Base-by-base conservation (phyloP, 1,140 invertebrate species). In the Bombus huntii region DNA sequence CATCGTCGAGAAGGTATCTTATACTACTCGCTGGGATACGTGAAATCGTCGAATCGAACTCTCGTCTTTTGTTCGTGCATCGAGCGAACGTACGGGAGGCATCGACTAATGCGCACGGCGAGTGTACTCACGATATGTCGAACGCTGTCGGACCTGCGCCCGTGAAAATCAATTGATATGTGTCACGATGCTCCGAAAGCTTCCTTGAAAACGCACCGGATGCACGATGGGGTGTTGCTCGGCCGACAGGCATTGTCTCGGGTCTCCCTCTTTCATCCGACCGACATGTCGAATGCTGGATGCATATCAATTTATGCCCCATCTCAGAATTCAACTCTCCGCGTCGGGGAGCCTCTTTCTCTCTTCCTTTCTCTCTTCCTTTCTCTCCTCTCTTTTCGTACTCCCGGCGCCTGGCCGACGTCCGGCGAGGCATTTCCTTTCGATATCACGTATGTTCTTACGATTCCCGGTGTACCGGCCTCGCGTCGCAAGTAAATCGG, bases 131-230 rank as follows among this genome's bases (percentile, higher is more conserved):
- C 81, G 82, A 34, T 66, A 66, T 66, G 90, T 90, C 59, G 59
- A n/a, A 62, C 59, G 59, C 81, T 87, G 71, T 90, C 85, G 86
- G 89, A 90, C 85, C 77, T 39, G 77, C 22, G 83, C 85, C 90
- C 91, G 92, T 90, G 91, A 92, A 93, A 92, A 93, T 90, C 92
- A 94, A 95, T 95, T 95, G 93, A 95, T 95, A 95, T 95, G 94
- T 95, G 92, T 92, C 87, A 88, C 90, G 86, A 78, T 90, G 88
- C 83, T 84, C 90, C 88, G 85, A 92, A 93, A 92, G 91, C 88
- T 94, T 94, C 93, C 89, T 89, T 92, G 94, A 94, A 95, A 92
- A 93, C 90, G 91, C 90, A 90, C 94, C 94, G 94, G 94, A 94
- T 94, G 92, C 91, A 86, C 87, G 89, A 90, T 88, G 90, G 89